A percentile compares a stretch with the other conserved stretches of the same genome.
These are phyloP conservation scores for Nasonia oneida DNA, from an alignment of 2,888 invertebrate species.

Conservation along the genomic window DNA sequence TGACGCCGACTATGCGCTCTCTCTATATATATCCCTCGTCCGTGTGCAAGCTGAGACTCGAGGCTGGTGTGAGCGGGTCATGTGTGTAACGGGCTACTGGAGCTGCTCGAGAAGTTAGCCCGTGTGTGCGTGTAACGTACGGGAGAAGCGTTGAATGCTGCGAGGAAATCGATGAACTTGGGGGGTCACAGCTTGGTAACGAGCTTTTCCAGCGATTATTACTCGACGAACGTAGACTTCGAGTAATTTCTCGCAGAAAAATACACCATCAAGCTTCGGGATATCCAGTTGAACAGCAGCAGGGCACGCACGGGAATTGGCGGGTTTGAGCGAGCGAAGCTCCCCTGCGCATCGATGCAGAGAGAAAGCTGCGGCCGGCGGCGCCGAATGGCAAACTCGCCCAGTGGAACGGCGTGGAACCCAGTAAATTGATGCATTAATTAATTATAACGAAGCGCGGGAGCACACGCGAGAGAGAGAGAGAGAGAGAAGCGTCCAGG, in stretches of 20 bases:
- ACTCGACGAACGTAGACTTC: not conserved
- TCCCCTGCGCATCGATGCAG: not conserved
- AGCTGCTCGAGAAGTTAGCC: not conserved
- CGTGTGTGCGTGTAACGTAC: not conserved
- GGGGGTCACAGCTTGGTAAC: not conserved
- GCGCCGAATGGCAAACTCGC: constrained; percentile 39
- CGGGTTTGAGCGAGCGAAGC: not conserved
- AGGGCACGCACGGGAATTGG: not conserved
- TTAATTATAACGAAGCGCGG: constrained; percentile 66
- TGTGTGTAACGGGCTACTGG: not conserved
- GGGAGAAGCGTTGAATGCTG: not conserved
- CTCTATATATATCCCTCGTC: not conserved
- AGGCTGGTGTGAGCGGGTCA: not conserved
- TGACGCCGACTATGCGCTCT: not conserved
- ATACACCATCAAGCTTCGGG: too few species aligned
- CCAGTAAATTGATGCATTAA: constrained; percentile 70
- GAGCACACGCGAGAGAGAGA: constrained; percentile 1
- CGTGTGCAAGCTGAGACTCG: not conserved
- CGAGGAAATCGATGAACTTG: constrained; percentile 3
- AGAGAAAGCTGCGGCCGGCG: constrained; percentile 19
- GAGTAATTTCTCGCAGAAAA: not conserved
- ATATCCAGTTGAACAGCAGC: not conserved
- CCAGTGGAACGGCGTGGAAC: not conserved
- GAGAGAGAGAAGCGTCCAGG: constrained; percentile 63
- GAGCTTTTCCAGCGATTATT: not conserved